Evolutionary conservation across 2,888 invertebrate species (phyloP).

Genomic region (Microctonus hyperodae): DNA sequence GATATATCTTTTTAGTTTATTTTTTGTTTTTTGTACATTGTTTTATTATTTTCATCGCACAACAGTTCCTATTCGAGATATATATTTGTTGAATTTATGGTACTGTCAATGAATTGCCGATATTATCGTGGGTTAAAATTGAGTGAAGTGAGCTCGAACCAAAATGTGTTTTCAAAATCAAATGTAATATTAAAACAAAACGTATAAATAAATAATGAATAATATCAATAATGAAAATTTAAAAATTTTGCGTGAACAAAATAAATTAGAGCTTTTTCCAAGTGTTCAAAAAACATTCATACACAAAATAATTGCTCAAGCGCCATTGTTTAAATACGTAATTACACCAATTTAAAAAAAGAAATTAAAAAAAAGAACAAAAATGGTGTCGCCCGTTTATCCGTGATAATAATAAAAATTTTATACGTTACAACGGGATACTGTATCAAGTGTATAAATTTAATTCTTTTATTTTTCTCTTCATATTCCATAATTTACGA

Average conservation of each 20-base stretch:
- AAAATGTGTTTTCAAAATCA: neutral
- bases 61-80: neutral
- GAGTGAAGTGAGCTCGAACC: neutral
- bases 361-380: neutral
- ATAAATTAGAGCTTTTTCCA: constrained; percentile 25
- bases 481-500: neutral
- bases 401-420: neutral
- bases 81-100: neutral
- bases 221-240: neutral
- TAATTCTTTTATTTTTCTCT: constrained; percentile 7
- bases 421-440: neutral
- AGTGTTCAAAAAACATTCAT: constrained; percentile 31
- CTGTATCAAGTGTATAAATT: neutral
- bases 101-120: neutral
- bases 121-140: too few species aligned
- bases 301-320: constrained; percentile 40
- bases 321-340: constrained; percentile 27
- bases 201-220: neutral
- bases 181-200: too few species aligned
- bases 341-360: neutral
- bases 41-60: neutral
- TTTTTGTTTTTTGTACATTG: neutral
- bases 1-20: neutral
- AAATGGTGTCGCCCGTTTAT: neutral
- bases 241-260: neutral